Evolutionary conservation across 2,888 invertebrate genomes (phyloP), one percentile per base, ranked within the genome.

Genomic region (Andrena trimmerana): DNA sequence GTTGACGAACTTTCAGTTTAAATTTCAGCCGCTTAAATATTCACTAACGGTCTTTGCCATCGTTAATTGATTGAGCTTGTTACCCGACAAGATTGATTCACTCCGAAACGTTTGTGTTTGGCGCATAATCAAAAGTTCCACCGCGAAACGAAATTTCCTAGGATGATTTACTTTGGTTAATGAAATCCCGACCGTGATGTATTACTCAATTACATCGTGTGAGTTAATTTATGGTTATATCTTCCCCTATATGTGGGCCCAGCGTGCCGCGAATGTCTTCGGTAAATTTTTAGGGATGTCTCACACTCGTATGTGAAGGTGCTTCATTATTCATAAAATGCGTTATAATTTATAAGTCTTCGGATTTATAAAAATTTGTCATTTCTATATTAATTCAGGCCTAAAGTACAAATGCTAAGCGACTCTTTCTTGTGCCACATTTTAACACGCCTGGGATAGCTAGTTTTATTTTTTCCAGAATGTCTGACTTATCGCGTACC

Each of bases 151-250:
- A 66, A 73, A 83, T 78, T 71, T 73, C 33, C 73, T 27, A 16
- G 62, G 36, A 74, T 69, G 74, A 82, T 84, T 67, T 74, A 78
- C 68, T 82, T 82, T 63, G 67, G 83, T 78, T 86, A 84, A 86
- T 86, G 86, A 84, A 86, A 82, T 63, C 86, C 66, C 69, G 54
- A 62, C 65, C 29, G 50, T 84, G 79, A 82, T 85, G 60, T 78
- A 86, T 86, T 86, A 75, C 85, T 79, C 83, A 70, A 86, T 86
- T 86, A 86, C 79, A 75, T 78, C 72, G 62, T 36, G 70, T 24
- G 31, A 74, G 79, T 73, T 86, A 84, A 86, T 78, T 86, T 73
- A 75, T 76, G 70, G 59, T 24, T 79, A 62, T 66, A 52, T 68
- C 68, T 54, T 29, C 70, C 1, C 10, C 1, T 0, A 66, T 27